Percentiles rank a stretch among this genome's conserved stretches.
These are phyloP conservation scores for Toxostoma redivivum DNA, from an alignment of 2,113 vertebrate genomes.

Conservation along the genomic window DNA sequence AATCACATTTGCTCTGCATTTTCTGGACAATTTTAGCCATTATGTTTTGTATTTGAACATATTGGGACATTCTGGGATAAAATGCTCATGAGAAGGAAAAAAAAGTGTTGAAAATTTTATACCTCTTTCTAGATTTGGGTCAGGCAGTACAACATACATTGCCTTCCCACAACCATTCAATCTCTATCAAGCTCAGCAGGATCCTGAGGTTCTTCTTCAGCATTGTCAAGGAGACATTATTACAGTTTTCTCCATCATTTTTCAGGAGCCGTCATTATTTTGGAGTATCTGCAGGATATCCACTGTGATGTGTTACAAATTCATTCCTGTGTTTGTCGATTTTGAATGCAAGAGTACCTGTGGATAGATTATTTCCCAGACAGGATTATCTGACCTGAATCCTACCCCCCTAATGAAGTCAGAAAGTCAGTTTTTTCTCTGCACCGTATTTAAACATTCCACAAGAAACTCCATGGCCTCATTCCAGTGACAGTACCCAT, in stretches of 20 bases:
- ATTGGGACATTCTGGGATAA: background rate
- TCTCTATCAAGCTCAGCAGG: background rate
- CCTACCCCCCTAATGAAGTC: background rate
- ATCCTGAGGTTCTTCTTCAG: background rate
- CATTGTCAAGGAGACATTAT: background rate
- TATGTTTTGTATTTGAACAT: background rate
- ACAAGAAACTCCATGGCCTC: background rate
- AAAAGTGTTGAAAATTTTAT: background rate
- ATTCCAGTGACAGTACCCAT: background rate
- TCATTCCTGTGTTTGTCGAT: background rate
- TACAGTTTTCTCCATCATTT: background rate
- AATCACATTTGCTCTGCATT: background rate
- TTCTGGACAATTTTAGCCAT: background rate
- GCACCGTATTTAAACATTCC: background rate
- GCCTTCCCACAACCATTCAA: background rate
- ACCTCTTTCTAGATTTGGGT: background rate
- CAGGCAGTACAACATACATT: background rate
- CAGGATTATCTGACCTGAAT: background rate
- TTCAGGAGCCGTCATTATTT: background rate
- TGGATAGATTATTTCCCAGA: background rate
- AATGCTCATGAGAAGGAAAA: background rate
- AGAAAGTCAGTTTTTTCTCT: background rate
- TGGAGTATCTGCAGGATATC: background rate
- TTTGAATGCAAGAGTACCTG: background rate
- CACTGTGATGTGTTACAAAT: background rate